Evolutionary conservation across 2,797 vertebrate species (phyloP), one percentile per base, ranked within the genome.

Genomic region (Cynodonichthys magdalenae): DNA sequence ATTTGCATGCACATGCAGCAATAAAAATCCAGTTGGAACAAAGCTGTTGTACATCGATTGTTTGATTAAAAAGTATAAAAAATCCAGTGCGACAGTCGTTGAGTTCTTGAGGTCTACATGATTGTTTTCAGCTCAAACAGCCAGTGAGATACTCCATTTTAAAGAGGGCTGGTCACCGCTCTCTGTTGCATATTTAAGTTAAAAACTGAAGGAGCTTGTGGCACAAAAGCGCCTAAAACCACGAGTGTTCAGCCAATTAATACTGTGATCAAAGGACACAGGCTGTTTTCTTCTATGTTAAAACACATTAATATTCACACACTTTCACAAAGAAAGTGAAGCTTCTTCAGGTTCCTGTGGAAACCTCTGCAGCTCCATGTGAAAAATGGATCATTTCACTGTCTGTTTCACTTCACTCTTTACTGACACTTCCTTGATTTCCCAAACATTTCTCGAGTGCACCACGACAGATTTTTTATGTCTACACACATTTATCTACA

Each of bases 1-100:
- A 59, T 83, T 85, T 56, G 84, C 93, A 94, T 94, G 92, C 92
- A 93, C 92, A 94, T 93, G 92, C 92, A 93, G 89, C 91, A 86
- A 74, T 87, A 90, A 89, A 94, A 92, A 92, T 83, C 89, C 90
- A 92, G 79, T 88, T 82, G 88, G 84, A 92, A 81, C 82, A 87
- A 85, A 89, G 89, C 64, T 74, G 74, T 66, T 2, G 64, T 64
- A 73, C 71, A 66, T 73, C 73, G 67, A 78, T 63, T 41, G 67
- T 85, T 77, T 89, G 84, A 84, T 91, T 90, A 92, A 90, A 85
- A 84, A 74, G 80, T 88, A 87, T 24, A 24, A 92, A 87, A 93
- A 93, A 91, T 91, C 89, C 86, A 92, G 87, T 90, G 86, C 81
- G 90, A 92, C 91, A 93, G 91, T 91, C 86, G 74, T 86, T 71